Conservation (phyloP, 2,888 invertebrate genomes). For the Euproctis similis region DNA sequence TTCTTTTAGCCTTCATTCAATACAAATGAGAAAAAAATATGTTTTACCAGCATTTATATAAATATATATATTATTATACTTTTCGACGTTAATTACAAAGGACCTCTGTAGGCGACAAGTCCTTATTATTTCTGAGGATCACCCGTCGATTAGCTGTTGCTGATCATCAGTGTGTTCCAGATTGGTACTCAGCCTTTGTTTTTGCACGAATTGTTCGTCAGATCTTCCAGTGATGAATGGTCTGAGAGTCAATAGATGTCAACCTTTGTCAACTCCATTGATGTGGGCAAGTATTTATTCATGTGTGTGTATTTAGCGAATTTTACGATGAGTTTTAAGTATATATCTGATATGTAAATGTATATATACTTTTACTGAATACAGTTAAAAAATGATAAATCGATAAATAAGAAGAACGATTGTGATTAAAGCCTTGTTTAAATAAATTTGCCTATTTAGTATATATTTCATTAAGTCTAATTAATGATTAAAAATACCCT, state of each 20-base stretch:
- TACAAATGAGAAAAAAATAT: conserved; percentile 18
- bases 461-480: too few species aligned
- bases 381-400: too few species aligned
- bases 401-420: too few species aligned
- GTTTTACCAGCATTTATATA: too few species aligned
- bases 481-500: too few species aligned
- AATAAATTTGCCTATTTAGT: too few species aligned
- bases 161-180: conserved; percentile 7
- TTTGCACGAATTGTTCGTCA: conserved; percentile 22
- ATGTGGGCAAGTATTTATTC: conserved; percentile 24
- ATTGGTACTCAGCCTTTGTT: conserved; percentile 27
- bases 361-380: too few species aligned
- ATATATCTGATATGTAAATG: too few species aligned
- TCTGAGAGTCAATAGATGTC: conserved; percentile 27
- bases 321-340: too few species aligned
- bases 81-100: not conserved
- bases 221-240: conserved; percentile 24
- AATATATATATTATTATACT: too few species aligned
- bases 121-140: conserved; percentile 13
- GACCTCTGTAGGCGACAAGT: conserved; percentile 6
- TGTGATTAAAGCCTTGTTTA: too few species aligned
- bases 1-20: too few species aligned
- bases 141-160: conserved; percentile 9
- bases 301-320: conserved; percentile 19
- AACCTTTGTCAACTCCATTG: conserved; percentile 24